Conservation (phyloP, 2,113 vertebrate genomes). For the Raphicerus campestris region DNA sequence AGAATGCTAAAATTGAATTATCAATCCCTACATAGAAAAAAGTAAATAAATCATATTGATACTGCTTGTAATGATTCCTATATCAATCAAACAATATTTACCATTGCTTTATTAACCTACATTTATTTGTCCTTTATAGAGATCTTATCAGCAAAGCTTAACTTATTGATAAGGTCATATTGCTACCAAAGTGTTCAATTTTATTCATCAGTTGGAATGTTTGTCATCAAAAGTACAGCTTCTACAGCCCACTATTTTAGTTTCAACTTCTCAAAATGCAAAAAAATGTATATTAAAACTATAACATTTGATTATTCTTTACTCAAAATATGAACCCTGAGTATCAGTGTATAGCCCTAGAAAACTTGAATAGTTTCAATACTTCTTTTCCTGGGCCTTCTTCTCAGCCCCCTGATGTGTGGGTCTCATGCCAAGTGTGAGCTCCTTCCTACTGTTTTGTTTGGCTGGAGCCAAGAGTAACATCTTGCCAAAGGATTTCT, state of each 20-base stretch:
- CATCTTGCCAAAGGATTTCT: neutral
- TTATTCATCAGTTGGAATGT: neutral
- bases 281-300: neutral
- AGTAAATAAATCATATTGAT: neutral
- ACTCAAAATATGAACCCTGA: neutral
- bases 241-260: neutral
- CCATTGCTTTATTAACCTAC: neutral
- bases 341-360: neutral
- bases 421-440: neutral
- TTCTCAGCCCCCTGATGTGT: neutral
- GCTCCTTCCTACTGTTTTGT: neutral
- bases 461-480: neutral
- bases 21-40: neutral
- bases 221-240: neutral
- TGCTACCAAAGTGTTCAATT: neutral
- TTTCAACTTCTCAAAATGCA: conserved; percentile 14
- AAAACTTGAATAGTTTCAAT: neutral
- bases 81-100: neutral
- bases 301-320: neutral
- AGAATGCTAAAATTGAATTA: neutral
- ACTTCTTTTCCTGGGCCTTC: neutral
- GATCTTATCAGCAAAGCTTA: neutral
- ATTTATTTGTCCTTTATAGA: neutral
- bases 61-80: neutral
- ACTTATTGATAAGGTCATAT: neutral